These are phyloP conservation scores for Pachyuromys duprasi DNA, from an alignment of 2,797 vertebrate genomes.

Conservation along the genomic window DNA sequence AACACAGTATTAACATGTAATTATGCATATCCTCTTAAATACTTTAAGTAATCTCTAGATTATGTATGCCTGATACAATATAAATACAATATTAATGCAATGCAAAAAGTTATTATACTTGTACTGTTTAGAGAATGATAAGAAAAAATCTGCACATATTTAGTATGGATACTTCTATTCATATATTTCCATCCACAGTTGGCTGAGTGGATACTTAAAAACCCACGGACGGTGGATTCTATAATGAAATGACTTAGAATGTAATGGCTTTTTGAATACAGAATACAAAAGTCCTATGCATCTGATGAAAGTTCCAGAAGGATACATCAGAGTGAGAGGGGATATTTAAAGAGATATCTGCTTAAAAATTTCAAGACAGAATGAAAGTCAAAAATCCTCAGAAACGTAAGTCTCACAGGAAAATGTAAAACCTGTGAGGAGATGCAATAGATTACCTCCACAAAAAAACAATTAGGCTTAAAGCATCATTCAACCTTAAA, in stretches of 20 bases:
- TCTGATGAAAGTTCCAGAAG: not conserved
- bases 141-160: not conserved
- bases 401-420: not conserved
- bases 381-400: constrained; percentile 22
- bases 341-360: constrained; percentile 1
- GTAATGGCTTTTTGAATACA: not conserved
- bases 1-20: not conserved
- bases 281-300: not conserved
- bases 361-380: constrained; percentile 35
- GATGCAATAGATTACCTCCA: not conserved
- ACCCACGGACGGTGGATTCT: not conserved
- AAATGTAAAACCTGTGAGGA: not conserved
- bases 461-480: not conserved
- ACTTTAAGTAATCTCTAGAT: not conserved
- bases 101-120: not conserved
- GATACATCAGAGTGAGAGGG: not conserved
- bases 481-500: not conserved
- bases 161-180: not conserved
- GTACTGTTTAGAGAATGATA: not conserved
- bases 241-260: not conserved
- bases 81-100: not conserved
- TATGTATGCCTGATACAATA: not conserved
- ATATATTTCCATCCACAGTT: not conserved
- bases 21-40: not conserved
- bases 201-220: not conserved